Conservation (phyloP, 2,113 vertebrate genomes). For the Eulacestoma nigropectus region DNA sequence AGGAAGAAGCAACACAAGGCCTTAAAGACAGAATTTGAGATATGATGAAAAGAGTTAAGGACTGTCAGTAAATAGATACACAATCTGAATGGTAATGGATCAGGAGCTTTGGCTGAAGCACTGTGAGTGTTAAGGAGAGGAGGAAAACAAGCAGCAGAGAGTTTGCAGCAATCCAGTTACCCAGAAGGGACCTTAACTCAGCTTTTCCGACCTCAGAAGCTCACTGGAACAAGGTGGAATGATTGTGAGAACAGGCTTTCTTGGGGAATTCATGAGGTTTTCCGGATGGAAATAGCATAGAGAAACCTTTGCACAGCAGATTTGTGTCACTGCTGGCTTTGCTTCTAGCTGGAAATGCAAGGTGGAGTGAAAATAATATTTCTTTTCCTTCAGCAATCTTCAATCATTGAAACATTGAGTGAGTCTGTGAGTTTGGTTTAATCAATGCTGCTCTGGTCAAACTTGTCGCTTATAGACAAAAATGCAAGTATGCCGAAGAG, state of each 20-base stretch:
- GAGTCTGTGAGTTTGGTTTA: background rate
- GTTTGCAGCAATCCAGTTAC: background rate
- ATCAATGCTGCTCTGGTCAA: slow-evolving; percentile 22
- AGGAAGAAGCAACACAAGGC: background rate
- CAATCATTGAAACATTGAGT: slow-evolving; percentile 12
- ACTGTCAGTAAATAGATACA: background rate
- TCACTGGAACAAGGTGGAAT: background rate
- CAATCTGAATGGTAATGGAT: background rate
- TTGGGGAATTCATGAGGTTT: background rate
- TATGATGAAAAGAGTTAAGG: background rate
- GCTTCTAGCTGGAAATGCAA: background rate
- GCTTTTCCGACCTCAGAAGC: background rate
- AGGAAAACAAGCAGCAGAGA: background rate
- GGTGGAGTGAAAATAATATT: background rate
- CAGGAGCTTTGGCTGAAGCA: background rate
- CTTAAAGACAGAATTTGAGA: background rate
- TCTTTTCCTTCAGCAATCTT: background rate
- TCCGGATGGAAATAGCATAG: background rate
- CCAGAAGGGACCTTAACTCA: background rate
- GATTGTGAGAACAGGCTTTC: background rate
- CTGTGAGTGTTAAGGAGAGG: background rate
- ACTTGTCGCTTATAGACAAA: background rate
- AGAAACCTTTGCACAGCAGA: background rate
- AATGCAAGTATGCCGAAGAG: background rate
- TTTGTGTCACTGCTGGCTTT: background rate